Base-by-base conservation (phyloP, 2,797 vertebrate species). In the Hypotaenidia philippensis region DNA sequence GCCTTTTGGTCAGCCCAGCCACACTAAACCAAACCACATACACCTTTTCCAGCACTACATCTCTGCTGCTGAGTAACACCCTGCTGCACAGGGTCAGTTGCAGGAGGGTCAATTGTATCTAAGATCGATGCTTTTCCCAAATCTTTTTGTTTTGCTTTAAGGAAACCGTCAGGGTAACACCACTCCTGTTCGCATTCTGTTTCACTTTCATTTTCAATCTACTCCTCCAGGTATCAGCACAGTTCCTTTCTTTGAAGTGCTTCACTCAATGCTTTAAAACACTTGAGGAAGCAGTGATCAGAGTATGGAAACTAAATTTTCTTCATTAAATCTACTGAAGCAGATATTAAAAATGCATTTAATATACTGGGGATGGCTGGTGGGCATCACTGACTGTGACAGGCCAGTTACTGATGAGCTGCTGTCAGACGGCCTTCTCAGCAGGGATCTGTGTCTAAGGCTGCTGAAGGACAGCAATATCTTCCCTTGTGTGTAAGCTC, bases 321-420 rank as follows among this genome's bases (percentile, higher is more conserved):
- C 97, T 98, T 98, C 98, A 98, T 98, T 98, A 98, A 98, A 97
- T 98, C 98, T 98, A 98, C 97, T 98, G 97, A 98, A 98, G 98
- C 98, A 98, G 97, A 98, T 98, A 98, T 98, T 98, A 98, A 98
- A 98, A 98, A 98, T 98, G 98, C 97, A 98, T 98, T 98, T 98
- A 98, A 98, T 98, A 98, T 98, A 98, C 97, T 96, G 97, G 97
- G 83, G 86, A 98, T 98, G 98, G 98, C 98, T 94, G 97, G 97
- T 98, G 97, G 98, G 98, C 98, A 98, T 98, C 98, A 97, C 97
- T 97, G 97, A 98, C 98, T 98, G 98, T 98, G 98, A 98, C 98
- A 98, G 98, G 96, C 98, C 98, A 97, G 98, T 98, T 98, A 98
- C 98, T 98, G 98, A 98, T 98, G 98, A 98, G 98, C 97, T 98